Evolutionary conservation across 2,113 vertebrate species (phyloP), one percentile per base, ranked within the genome.

Genomic region (Ovibos moschatus): DNA sequence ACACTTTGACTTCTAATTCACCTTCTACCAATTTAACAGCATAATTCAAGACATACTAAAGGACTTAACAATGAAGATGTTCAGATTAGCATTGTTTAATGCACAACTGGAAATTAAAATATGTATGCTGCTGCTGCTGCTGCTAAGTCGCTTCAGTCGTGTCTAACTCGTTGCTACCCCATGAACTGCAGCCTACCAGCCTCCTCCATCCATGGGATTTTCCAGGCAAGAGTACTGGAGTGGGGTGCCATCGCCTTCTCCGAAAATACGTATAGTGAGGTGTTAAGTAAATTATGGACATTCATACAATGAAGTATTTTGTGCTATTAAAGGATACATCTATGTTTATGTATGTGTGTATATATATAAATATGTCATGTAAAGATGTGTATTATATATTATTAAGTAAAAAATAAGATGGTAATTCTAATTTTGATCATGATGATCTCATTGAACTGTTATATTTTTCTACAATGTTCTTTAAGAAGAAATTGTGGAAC

Each of bases 341-440:
- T 55, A 55, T 16, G 13, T 55, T 28, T 82, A 33, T 82, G 2
- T 82, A 1, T 53, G 50, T 53, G 28, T 36, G 3, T 88, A 58
- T 67, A 17, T 53, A 55, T 55, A 83, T 83, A 55, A 36, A 83
- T 14, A 55, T 36, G 51, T 53, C 81, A 67, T 25, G 36, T 40
- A 79, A 79, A 90, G 40, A 87, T 71, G 23, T 51, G 11, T 11
- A 30, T 13, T 84, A 13, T 51, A 2, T 62, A 51, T 95, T 88
- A n/a, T 36, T 93, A 92, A 85, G 33, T 81, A 15, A 95, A 96
- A 91, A 97, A 90, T 81, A 95, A 92, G 30, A 12, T 78, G 23
- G 13, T 76, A 97, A 36, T 53, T 89, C 43, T 92, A 53, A 86
- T 85, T 89, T 81, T 89, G 57, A 87, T 47, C 76, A 7, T 90